A percentile compares a stretch with the other conserved stretches of the same genome.
These are phyloP conservation scores for Monoplex corrugatus DNA, from an alignment of 2,888 invertebrate genomes.

Conservation along the genomic window DNA sequence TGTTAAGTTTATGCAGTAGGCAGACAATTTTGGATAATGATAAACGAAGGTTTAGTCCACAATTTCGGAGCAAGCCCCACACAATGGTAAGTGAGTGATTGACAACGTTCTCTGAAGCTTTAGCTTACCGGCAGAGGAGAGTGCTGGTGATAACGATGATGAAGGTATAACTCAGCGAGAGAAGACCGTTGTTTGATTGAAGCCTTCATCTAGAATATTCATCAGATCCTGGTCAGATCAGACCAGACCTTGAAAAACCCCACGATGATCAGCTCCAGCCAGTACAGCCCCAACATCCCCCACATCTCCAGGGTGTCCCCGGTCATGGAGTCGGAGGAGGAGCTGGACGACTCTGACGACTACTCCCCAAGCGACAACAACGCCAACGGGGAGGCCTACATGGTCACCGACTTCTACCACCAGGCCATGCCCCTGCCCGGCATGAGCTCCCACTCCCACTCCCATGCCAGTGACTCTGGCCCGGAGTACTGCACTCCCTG, in stretches of 20 bases:
- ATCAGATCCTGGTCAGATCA: too few species aligned
- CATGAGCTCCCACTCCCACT: not conserved
- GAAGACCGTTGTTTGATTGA: too few species aligned
- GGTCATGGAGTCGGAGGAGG: slow-evolving; percentile 38
- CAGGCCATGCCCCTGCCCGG: slow-evolving; percentile 19
- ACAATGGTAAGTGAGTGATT: too few species aligned
- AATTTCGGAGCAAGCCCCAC: too few species aligned
- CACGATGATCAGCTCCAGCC: slow-evolving; percentile 40
- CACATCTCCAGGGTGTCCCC: slow-evolving; percentile 23
- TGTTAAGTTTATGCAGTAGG: too few species aligned
- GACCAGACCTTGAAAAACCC: not conserved
- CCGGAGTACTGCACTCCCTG: slow-evolving; percentile 40
- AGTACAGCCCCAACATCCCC: slow-evolving; percentile 41
- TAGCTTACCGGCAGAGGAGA: not conserved
- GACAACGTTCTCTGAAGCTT: not conserved
- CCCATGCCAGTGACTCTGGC: slow-evolving; percentile 6
- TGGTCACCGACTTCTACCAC: slow-evolving; percentile 42
- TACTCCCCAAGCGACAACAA: slow-evolving; percentile 30
- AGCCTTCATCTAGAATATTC: too few species aligned
- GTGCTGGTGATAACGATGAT: not conserved
- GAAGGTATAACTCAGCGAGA: too few species aligned
- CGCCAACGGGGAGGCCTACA: slow-evolving; percentile 36
- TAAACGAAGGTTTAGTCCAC: too few species aligned
- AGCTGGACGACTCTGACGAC: not conserved
- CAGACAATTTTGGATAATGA: too few species aligned